Base-by-base conservation (phyloP, 2,797 vertebrate genomes). In the Paramormyrops hopkinsi region DNA sequence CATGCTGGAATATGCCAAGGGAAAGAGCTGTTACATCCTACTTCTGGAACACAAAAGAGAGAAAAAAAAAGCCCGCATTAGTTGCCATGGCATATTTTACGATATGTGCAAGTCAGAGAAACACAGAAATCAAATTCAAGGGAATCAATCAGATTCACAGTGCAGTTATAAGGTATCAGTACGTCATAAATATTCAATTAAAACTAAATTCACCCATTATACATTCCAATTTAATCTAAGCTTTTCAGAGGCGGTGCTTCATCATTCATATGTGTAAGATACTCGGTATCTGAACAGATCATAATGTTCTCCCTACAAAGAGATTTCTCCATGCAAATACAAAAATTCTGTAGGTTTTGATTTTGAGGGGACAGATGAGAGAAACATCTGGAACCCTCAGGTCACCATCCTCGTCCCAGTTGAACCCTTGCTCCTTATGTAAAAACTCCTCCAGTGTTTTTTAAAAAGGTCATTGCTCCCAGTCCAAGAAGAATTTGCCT, bases 401-500 rank as follows among this genome's bases (percentile, higher is more conserved):
- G n/a, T 19, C 48, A 48, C 37, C 83, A n/a, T 69, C 56, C 29
- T 19, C 50, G 0, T 73, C 48, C 46, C 59, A 19, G 65, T 76
- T 33, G 62, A 69, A 33, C 54, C 29, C 7, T 11, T 3, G 73
- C 50, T 29, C 33, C 11, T 19, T 89, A 51, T 87, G 62, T 87
- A 56, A 89, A 73, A 41, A 87, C 4, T 33, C 50, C 33, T 89
- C 50, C 53, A 37, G 56, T 86, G 83, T 25, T 76, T 73, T 54
- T 87, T 53, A 65, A 44, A 46, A 87, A 33, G 84, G 89, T 82
- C 86, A 87, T 54, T 53, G 69, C 89, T 22, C 89, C 44, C 12
- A 89, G 44, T 69, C 59, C 7, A 53, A 48, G 62, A 22, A 41
- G 25, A 89, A 87, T 9, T 3, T 33, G 12, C 85, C 84, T 69